These are phyloP conservation scores for Koerneria pararmatus DNA, from an alignment of 2,888 invertebrate genomes.

Conservation along the genomic window DNA sequence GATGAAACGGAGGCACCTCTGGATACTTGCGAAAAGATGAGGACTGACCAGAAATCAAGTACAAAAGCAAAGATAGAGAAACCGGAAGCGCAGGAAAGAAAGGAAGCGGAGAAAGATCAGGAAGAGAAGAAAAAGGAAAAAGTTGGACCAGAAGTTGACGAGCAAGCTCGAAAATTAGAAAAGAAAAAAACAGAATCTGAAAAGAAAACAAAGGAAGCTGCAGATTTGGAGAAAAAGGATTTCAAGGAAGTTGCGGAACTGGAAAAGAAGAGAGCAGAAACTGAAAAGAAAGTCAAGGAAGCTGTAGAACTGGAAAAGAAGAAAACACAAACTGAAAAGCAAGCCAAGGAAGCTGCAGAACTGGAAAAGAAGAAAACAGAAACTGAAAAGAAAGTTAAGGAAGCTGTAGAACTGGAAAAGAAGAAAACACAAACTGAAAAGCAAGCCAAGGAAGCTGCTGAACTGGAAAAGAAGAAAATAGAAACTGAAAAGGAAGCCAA, in stretches of 20 bases:
- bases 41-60: slow-evolving; percentile 19
- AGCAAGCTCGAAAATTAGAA: not conserved
- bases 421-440: slow-evolving; percentile 10
- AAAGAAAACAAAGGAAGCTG: slow-evolving; percentile 7
- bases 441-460: slow-evolving; percentile 6
- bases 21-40: slow-evolving; percentile 19
- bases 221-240: slow-evolving; percentile 15
- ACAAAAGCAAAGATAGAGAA: slow-evolving; percentile 17
- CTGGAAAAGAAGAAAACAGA: slow-evolving; percentile 6
- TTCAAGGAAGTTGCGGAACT: slow-evolving; percentile 8
- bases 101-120: slow-evolving; percentile 25
- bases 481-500: slow-evolving; percentile 17
- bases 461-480: not conserved
- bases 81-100: slow-evolving; percentile 17
- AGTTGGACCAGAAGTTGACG: slow-evolving; percentile 21
- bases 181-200: not conserved
- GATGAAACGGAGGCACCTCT: slow-evolving; percentile 16
- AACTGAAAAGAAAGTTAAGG: slow-evolving; percentile 15
- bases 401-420: not conserved
- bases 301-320: not conserved
- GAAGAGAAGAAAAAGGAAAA: slow-evolving; percentile 21
- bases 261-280: slow-evolving; percentile 7
- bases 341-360: slow-evolving; percentile 5
- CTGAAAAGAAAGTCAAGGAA: slow-evolving; percentile 14
- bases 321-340: slow-evolving; percentile 7